A percentile compares a stretch with the other conserved stretches of the same genome.
These are phyloP conservation scores for Semnornis frantzii DNA, from an alignment of 2,113 vertebrate species.

Conservation along the genomic window DNA sequence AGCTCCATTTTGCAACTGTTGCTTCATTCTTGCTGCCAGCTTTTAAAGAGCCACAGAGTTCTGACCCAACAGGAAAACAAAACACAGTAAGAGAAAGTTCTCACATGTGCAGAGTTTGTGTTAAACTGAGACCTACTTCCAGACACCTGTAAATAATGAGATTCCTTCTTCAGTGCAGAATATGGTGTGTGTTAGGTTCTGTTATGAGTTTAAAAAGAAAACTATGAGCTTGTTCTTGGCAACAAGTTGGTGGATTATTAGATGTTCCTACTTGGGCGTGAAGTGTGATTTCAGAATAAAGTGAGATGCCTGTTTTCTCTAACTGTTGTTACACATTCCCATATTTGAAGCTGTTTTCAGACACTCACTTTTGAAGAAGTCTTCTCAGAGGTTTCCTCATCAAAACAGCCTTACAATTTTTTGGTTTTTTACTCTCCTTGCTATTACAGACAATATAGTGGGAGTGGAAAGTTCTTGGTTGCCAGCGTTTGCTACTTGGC, in stretches of 20 bases:
- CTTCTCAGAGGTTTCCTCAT: not conserved
- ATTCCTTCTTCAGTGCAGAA: not conserved
- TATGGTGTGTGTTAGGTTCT: not conserved
- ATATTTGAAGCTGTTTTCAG: not conserved
- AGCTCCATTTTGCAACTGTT: not conserved
- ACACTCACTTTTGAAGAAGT: not conserved
- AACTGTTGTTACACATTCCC: not conserved
- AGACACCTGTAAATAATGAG: not conserved
- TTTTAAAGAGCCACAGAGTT: not conserved
- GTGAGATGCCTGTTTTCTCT: not conserved
- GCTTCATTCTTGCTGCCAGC: not conserved
- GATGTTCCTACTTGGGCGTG: not conserved
- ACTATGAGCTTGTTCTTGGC: conserved; percentile 34
- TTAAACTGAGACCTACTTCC: not conserved
- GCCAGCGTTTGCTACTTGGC: conserved; percentile 65
- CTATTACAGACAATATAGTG: not conserved
- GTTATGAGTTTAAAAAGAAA: conserved; percentile 34
- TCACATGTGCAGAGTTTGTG: not conserved
- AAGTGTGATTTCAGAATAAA: conserved; percentile 23
- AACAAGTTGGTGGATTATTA: not conserved
- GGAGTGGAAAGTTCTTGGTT: conserved; percentile 43
- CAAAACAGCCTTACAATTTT: not conserved
- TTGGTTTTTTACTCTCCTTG: not conserved
- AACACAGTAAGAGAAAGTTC: not conserved
- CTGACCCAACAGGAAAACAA: not conserved